Conservation (phyloP, 2,888 invertebrate genomes). For the Nomada hirtipes region DNA sequence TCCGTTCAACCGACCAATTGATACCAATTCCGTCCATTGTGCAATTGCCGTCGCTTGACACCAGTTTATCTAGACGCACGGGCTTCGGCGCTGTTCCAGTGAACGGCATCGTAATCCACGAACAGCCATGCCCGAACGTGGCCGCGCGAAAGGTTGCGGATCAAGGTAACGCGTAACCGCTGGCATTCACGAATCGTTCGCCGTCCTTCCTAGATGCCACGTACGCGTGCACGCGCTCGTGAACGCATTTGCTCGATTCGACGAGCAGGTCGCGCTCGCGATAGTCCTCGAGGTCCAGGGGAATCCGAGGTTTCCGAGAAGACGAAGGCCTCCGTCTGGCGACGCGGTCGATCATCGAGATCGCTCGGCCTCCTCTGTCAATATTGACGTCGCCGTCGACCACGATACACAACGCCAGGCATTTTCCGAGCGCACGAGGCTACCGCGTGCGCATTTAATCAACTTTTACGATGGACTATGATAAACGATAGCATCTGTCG, state of each 20-base stretch:
- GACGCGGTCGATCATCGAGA: not conserved
- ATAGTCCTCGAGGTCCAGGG: not conserved
- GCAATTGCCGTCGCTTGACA: conserved; percentile 76
- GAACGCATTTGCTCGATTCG: too few relatives aligned
- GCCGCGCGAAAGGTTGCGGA: conserved; percentile 53
- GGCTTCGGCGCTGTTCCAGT: conserved; percentile 41
- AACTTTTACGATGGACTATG: conserved; percentile 5
- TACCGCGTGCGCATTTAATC: conserved; percentile 30
- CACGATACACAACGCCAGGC: not conserved
- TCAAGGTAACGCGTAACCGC: conserved; percentile 54
- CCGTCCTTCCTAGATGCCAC: not conserved
- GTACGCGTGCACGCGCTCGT: not conserved
- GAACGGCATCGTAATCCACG: conserved; percentile 45
- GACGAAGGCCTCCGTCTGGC: not conserved
- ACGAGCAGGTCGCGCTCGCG: not conserved
- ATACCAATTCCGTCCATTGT: conserved; percentile 74
- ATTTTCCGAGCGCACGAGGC: conserved; percentile 31
- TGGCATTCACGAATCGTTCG: too few relatives aligned
- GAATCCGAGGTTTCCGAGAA: not conserved
- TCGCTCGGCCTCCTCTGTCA: conserved; percentile 3
- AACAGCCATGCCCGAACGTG: conserved; percentile 38
- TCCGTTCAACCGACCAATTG: conserved; percentile 69
- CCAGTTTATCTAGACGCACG: conserved; percentile 63
- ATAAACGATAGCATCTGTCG: conserved; percentile 17
- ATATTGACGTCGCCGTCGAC: conserved; percentile 20